Percentiles rank a stretch among this genome's conserved stretches.
phyloP scores from a whole-genome alignment of 2,888 invertebrate genomes.

The Rotaria socialis region DNA sequence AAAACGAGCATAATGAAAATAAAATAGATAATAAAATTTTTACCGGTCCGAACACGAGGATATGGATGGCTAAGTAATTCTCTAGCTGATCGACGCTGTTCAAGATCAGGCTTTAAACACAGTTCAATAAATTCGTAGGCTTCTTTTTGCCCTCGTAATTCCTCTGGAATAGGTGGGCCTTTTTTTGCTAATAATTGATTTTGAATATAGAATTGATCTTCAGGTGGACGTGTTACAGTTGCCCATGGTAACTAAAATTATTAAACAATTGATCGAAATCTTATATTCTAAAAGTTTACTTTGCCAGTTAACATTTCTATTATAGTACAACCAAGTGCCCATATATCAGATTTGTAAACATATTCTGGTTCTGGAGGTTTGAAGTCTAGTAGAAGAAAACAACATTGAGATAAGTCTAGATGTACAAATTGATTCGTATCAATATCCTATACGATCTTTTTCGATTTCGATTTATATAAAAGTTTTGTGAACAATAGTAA shows the following conservation, averaged over 20 bases:
- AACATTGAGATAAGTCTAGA: too few species aligned
- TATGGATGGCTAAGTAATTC: background rate
- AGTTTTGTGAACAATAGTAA: too few species aligned
- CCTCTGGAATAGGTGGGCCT: conserved; percentile 5
- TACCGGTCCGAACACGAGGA: conserved; percentile 26
- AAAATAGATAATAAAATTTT: background rate
- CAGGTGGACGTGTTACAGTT: conserved; percentile 7
- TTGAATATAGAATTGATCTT: conserved; percentile 28
- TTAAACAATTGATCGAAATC: background rate
- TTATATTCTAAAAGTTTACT: background rate
- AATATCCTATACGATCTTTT: too few species aligned
- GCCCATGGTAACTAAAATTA: conserved; percentile 30
- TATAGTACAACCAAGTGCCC: conserved; percentile 23
- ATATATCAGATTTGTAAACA: conserved; percentile 5
- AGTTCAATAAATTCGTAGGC: conserved; percentile 14
- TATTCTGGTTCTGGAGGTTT: conserved; percentile 34
- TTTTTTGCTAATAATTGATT: conserved; percentile 32
- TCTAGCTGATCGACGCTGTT: background rate
- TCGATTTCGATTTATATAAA: too few species aligned
- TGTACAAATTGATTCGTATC: too few species aligned
- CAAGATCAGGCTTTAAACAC: background rate
- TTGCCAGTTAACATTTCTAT: conserved; percentile 26
- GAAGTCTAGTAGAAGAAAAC: background rate
- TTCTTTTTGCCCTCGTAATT: background rate
- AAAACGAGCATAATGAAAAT: too few species aligned